Conservation (phyloP, 1,140 invertebrate genomes). For the Diabrotica virgifera region DNA sequence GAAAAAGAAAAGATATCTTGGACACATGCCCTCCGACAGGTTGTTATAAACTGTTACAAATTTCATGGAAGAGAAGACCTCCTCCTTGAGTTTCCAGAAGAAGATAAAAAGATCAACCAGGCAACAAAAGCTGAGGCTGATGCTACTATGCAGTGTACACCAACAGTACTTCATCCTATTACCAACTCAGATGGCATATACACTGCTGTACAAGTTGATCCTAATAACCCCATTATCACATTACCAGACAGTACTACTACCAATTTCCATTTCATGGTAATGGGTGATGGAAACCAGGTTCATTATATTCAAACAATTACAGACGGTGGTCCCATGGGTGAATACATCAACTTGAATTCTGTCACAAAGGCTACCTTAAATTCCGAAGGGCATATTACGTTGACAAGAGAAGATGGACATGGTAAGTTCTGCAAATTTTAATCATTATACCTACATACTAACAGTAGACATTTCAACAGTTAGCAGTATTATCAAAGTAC, state of each 20-base stretch:
- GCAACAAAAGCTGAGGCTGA: conserved; percentile 50
- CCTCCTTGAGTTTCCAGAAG: conserved; percentile 89
- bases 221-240: conserved; percentile 90
- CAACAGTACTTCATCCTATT: conserved; percentile 90
- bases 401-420: too few relatives aligned
- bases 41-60: conserved; percentile 98
- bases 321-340: too few relatives aligned
- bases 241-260: conserved; percentile 93
- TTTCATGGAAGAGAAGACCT: conserved; percentile 95
- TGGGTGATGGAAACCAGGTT: conserved; percentile 45
- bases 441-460: too few relatives aligned
- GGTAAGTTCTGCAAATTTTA: too few relatives aligned
- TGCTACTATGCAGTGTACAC: conserved; percentile 72
- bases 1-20: conserved; percentile 98
- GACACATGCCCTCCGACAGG: conserved; percentile 96
- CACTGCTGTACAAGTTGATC: conserved; percentile 94
- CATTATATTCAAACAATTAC: too few relatives aligned
- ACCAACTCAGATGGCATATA: conserved; percentile 95
- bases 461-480: too few relatives aligned
- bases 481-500: too few relatives aligned
- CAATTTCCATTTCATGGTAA: conserved; percentile 86
- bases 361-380: too few relatives aligned
- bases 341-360: too few relatives aligned
- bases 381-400: too few relatives aligned
- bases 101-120: conserved; percentile 73